phyloP scores from a whole-genome alignment of 1,140 invertebrate genomes.

The Dendroctonus ponderosae region DNA sequence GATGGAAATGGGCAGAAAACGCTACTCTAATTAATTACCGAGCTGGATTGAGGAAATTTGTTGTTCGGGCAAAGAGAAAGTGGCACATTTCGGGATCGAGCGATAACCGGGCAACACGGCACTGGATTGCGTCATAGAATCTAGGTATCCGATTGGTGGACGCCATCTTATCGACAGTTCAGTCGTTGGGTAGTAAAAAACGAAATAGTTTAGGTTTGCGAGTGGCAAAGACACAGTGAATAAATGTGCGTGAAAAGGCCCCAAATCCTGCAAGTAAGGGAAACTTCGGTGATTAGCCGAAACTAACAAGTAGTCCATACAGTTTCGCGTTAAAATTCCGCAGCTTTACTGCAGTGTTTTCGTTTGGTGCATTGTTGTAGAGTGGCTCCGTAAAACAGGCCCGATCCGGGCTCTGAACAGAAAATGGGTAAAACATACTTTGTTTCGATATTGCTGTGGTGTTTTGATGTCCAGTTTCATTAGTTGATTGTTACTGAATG shows the following conservation, averaged over 20 bases:
- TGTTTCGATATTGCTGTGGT: constrained; percentile 14
- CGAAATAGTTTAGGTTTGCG: constrained; percentile 42
- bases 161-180: constrained; percentile 46
- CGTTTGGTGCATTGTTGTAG: constrained; percentile 33
- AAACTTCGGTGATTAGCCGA: constrained; percentile 5
- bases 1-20: not conserved
- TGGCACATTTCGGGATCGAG: no score
- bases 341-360: constrained; percentile 41
- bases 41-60: no score
- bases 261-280: constrained; percentile 27
- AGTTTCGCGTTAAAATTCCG: constrained; percentile 31
- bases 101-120: constrained; percentile 4
- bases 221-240: constrained; percentile 38
- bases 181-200: constrained; percentile 43
- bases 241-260: constrained; percentile 31
- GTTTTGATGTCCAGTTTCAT: no score
- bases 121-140: constrained; percentile 35
- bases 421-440: constrained; percentile 28
- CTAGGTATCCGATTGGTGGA: constrained; percentile 39
- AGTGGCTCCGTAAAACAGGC: constrained; percentile 15
- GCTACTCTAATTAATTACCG: not conserved
- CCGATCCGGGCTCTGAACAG: constrained; percentile 16
- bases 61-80: no score
- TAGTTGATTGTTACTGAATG: not conserved
- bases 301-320: constrained; percentile 30